phyloP scores from a whole-genome alignment of 2,113 vertebrate species.

The Rhadina sibilatrix region DNA sequence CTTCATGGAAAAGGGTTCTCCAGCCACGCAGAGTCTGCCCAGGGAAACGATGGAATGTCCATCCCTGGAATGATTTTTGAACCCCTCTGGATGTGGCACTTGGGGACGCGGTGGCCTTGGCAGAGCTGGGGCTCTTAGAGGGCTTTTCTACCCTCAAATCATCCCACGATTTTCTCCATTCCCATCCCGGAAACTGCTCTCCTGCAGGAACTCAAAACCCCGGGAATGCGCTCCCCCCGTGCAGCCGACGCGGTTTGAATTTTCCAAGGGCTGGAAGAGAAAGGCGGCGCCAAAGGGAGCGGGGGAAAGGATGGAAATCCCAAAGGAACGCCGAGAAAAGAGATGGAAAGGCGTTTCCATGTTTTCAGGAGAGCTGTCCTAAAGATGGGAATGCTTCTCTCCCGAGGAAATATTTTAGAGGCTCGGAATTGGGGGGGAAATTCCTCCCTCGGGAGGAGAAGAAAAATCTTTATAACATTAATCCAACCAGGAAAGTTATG shows the following conservation, averaged over 20 bases:
- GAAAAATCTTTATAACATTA: fast-evolving
- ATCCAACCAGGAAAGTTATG: not conserved
- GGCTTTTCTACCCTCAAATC: not conserved
- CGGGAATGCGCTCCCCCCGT: not conserved
- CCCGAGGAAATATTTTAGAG: not conserved
- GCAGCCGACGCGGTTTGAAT: too few relatives aligned
- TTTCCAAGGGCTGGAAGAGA: not conserved
- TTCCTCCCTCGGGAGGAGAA: not conserved
- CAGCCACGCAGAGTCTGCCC: not conserved
- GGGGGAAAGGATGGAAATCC: not conserved
- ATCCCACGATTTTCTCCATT: not conserved
- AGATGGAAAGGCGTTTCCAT: not conserved
- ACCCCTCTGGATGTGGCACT: not conserved
- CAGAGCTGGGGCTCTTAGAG: not conserved
- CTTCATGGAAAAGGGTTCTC: not conserved
- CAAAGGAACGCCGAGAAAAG: not conserved
- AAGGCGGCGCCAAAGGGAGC: too few relatives aligned
- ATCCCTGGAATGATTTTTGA: not conserved
- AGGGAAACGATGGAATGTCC: not conserved
- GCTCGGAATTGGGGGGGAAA: fast-evolving
- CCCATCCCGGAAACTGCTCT: not conserved
- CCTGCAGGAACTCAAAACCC: not conserved
- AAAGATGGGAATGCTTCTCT: not conserved
- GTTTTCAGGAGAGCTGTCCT: not conserved
- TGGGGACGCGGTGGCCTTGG: not conserved